Conservation (phyloP, 2,113 vertebrate genomes). For the Galemys pyrenaicus region DNA sequence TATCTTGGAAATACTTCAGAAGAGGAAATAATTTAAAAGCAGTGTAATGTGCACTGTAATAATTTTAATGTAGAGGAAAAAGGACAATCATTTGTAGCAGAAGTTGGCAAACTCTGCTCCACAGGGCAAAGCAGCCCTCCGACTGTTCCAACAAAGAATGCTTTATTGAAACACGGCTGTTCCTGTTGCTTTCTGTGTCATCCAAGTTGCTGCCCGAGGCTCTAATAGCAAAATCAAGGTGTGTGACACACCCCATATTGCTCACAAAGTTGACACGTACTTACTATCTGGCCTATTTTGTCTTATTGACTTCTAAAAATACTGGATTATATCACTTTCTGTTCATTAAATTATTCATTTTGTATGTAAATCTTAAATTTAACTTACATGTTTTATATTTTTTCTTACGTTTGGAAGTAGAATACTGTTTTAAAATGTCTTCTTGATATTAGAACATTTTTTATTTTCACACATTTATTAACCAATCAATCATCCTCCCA, state of each 20-base stretch:
- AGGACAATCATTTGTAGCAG: background rate
- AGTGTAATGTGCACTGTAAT: background rate
- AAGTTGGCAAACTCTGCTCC: background rate
- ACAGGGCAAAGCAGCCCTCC: background rate
- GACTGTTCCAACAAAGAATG: background rate
- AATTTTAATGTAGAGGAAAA: background rate
- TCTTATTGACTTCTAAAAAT: background rate
- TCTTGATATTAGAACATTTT: background rate
- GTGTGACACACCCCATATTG: background rate
- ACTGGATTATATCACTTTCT: background rate
- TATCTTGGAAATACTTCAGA: background rate
- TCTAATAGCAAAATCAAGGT: accelerated
- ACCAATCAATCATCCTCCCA: background rate
- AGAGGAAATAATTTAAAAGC: background rate
- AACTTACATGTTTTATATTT: background rate
- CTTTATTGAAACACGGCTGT: background rate
- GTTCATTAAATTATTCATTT: background rate
- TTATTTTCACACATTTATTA: background rate
- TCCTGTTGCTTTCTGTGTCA: background rate
- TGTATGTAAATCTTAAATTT: background rate
- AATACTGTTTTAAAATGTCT: background rate
- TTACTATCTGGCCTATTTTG: background rate
- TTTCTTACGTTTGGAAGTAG: background rate
- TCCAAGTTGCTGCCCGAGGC: background rate
- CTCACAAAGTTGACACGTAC: background rate